Percentiles rank a stretch among this genome's conserved stretches.
These are phyloP conservation scores for Anticlea derivata DNA, from an alignment of 2,888 invertebrate genomes.

Conservation along the genomic window DNA sequence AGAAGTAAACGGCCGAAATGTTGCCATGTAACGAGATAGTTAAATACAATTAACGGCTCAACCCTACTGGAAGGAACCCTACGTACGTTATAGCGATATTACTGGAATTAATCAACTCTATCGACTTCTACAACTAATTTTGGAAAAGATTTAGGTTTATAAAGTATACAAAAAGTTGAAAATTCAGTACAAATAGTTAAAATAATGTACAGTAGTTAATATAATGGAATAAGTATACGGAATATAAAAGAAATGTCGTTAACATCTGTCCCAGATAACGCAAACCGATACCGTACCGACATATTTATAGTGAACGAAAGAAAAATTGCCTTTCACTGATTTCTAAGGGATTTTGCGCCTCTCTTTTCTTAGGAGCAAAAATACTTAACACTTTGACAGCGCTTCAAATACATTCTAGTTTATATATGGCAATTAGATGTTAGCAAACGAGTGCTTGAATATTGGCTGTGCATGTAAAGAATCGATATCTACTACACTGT, in stretches of 20 bases:
- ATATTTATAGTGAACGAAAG: conserved; percentile 26
- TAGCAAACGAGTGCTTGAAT: conserved; percentile 27
- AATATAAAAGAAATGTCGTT: conserved; percentile 20
- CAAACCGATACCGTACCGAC: not conserved
- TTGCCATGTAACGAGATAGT: conserved; percentile 41
- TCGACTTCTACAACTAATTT: too few species aligned
- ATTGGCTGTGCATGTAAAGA: conserved; percentile 25
- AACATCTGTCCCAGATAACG: conserved; percentile 32
- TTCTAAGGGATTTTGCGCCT: conserved; percentile 25
- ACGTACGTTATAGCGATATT: not conserved
- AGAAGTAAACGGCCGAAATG: conserved; percentile 37
- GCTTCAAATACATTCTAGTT: conserved; percentile 20
- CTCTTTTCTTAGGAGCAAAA: conserved; percentile 23
- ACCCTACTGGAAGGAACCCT: conserved; percentile 8
- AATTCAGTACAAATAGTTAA: too few species aligned
- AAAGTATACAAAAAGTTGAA: not conserved
- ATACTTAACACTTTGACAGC: conserved; percentile 6
- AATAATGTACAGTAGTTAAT: too few species aligned
- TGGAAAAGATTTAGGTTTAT: too few species aligned
- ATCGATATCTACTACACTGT: conserved; percentile 24
- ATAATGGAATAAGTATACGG: not conserved
- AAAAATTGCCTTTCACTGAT: conserved; percentile 30
- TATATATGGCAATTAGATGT: conserved; percentile 19
- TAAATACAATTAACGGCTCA: conserved; percentile 44
- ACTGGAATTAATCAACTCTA: too few species aligned